A percentile compares a stretch with the other conserved stretches of the same genome.
phyloP scores from a whole-genome alignment of 2,888 invertebrate species.

The Tetranychus piercei region DNA sequence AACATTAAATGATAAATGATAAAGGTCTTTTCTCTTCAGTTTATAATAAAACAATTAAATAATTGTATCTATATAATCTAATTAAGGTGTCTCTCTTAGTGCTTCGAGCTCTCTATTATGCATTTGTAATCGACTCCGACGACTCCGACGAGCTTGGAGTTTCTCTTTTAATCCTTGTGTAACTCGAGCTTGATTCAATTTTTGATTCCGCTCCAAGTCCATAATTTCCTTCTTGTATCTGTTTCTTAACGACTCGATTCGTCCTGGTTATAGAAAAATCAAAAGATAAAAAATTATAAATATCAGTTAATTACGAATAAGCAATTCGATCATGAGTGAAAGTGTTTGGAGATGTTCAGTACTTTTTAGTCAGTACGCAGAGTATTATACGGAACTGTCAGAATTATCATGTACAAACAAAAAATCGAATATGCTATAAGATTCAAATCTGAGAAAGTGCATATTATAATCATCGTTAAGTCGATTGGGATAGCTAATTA shows the following conservation, averaged over 20 bases:
- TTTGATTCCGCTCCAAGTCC: slow-evolving; percentile 32
- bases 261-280: slow-evolving; percentile 28
- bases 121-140: slow-evolving; percentile 27
- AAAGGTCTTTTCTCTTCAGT: too few relatives aligned
- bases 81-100: not conserved
- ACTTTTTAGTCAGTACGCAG: too few relatives aligned
- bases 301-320: not conserved
- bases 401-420: too few relatives aligned
- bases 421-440: too few relatives aligned
- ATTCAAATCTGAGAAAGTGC: too few relatives aligned
- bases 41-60: too few relatives aligned
- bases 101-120: slow-evolving; percentile 25
- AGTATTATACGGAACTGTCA: too few relatives aligned
- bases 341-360: not conserved
- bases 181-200: slow-evolving; percentile 33
- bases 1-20: too few relatives aligned
- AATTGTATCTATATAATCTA: not conserved
- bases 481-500: too few relatives aligned
- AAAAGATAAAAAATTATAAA: slow-evolving; percentile 4
- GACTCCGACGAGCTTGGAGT: slow-evolving; percentile 30
- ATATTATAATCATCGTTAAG: too few relatives aligned
- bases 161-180: slow-evolving; percentile 34
- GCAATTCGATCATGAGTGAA: not conserved
- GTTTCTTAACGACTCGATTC: slow-evolving; percentile 32
- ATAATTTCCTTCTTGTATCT: slow-evolving; percentile 31